phyloP scores from a whole-genome alignment of 2,888 invertebrate genomes.

The Netelia inedita region DNA sequence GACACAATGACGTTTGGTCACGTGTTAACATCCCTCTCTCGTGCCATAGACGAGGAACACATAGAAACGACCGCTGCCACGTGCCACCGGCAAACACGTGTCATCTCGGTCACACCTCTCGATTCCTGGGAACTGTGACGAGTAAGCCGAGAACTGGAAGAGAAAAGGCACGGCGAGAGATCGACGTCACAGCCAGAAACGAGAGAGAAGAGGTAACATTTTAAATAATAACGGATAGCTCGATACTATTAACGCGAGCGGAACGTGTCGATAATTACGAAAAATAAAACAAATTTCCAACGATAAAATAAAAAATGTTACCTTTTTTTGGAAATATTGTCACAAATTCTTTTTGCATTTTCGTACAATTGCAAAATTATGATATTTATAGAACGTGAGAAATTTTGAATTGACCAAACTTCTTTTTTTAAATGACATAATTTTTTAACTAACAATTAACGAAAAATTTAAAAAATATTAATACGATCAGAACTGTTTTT shows the following conservation, averaged over 20 bases:
- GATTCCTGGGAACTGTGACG: constrained; percentile 71
- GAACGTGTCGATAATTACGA: too few species aligned
- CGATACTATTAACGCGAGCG: too few species aligned
- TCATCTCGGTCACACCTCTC: constrained; percentile 71
- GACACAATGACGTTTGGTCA: constrained; percentile 76
- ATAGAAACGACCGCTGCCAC: constrained; percentile 64
- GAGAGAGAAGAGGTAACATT: too few species aligned
- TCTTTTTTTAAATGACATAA: not conserved
- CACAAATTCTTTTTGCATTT: too few species aligned
- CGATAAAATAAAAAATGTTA: too few species aligned
- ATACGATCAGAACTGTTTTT: too few species aligned
- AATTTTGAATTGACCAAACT: not conserved
- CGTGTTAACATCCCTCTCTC: constrained; percentile 75
- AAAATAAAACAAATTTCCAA: too few species aligned
- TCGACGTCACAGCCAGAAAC: not conserved
- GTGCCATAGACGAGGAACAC: constrained; percentile 64
- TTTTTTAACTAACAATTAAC: not conserved
- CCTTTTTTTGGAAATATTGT: too few species aligned
- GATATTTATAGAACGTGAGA: not conserved
- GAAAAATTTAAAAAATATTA: too few species aligned
- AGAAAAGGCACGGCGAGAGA: not conserved
- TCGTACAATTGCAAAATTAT: too few species aligned
- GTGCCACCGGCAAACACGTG: constrained; percentile 73
- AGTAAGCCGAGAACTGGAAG: constrained; percentile 28
- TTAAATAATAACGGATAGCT: too few species aligned